phyloP scores from a whole-genome alignment of 2,888 invertebrate species.

The Protophormia terraenovae region DNA sequence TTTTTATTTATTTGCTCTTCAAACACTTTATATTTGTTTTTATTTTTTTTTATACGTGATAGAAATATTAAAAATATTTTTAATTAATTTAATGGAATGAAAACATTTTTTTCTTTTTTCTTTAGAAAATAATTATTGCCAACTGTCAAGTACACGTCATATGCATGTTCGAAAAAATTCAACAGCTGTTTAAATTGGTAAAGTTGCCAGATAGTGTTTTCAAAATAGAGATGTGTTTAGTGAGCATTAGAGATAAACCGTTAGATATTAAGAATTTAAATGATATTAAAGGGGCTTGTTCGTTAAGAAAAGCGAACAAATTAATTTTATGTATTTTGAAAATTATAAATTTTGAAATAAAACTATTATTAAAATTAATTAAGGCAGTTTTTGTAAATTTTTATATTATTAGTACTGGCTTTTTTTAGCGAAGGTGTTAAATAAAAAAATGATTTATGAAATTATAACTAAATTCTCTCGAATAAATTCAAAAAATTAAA shows the following conservation, averaged over 20 bases:
- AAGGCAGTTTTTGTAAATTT: no score
- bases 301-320: not conserved
- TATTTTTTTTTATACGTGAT: not conserved
- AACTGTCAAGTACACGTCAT: constrained; percentile 63
- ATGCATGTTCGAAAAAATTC: constrained; percentile 54
- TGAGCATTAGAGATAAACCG: not conserved
- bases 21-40: constrained; percentile 1
- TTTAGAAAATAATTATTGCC: constrained; percentile 38
- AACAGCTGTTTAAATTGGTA: constrained; percentile 51
- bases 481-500: no score
- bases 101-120: constrained; percentile 52
- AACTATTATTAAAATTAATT: no score
- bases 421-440: no score
- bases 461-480: no score
- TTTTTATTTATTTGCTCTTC: not conserved
- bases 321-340: no score
- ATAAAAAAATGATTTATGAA: no score
- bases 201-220: constrained; percentile 13
- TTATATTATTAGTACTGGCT: no score
- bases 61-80: constrained; percentile 13
- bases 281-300: not conserved
- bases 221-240: not conserved
- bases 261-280: not conserved
- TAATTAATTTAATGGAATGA: constrained; percentile 61
- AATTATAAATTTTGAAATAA: no score